These are phyloP conservation scores for Caradrina clavipalpis DNA, from an alignment of 2,888 invertebrate genomes.

Conservation along the genomic window DNA sequence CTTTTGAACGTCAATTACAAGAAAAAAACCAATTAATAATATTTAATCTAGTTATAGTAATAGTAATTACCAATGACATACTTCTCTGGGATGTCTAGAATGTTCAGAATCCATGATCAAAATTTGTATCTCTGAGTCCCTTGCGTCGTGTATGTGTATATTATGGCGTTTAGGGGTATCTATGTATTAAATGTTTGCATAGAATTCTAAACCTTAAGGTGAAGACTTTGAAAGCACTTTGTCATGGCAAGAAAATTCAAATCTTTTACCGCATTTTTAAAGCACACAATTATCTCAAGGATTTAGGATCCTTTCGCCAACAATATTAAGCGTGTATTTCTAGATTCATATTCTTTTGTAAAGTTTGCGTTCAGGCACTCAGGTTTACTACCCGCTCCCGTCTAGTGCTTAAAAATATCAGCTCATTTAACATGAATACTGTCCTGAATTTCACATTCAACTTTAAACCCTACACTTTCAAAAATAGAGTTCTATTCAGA, in stretches of 20 bases:
- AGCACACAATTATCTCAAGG: conserved; percentile 41
- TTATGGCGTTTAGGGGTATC: not conserved
- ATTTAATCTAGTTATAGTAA: too few relatives aligned
- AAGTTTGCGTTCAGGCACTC: conserved; percentile 48
- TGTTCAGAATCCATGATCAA: too few relatives aligned
- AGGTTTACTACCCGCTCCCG: conserved; percentile 45
- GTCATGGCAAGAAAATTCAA: conserved; percentile 13
- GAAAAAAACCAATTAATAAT: too few relatives aligned
- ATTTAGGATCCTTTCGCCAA: conserved; percentile 32
- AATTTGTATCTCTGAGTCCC: too few relatives aligned
- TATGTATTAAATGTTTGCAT: not conserved
- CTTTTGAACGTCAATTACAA: too few relatives aligned
- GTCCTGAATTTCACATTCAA: not conserved
- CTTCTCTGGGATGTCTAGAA: too few relatives aligned
- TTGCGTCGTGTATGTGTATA: not conserved
- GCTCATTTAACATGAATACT: conserved; percentile 50
- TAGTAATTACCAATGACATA: too few relatives aligned
- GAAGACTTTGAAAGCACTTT: conserved; percentile 7
- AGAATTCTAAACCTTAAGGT: conserved; percentile 5
- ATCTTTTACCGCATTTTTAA: conserved; percentile 31
- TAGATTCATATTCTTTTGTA: conserved; percentile 51
- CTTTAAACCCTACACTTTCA: conserved; percentile 24
- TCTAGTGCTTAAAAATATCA: conserved; percentile 48
- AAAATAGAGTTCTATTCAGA: conserved; percentile 21
- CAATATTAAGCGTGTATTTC: conserved; percentile 39